Evolutionary conservation across 2,888 invertebrate genomes (phyloP).

Genomic region (Pardosa pseudoannulata): DNA sequence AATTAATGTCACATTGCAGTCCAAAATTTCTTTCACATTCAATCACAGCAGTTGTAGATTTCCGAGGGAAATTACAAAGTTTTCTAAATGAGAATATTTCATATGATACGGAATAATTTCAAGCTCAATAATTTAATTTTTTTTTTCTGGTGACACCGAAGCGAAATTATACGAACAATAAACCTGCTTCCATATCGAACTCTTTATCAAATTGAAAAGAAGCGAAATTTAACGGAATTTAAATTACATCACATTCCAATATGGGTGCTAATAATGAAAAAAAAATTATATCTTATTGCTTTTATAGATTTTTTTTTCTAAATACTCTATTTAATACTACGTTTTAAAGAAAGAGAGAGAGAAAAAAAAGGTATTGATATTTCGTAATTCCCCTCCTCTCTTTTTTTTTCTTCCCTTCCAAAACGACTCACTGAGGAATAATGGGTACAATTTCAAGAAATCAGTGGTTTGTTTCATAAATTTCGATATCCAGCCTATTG

Average conservation of each 20-base stretch:
- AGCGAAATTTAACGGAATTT: slow-evolving; percentile 59
- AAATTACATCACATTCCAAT: slow-evolving; percentile 60
- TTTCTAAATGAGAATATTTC: too few relatives aligned
- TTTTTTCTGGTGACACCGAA: neutral
- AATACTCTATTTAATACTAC: slow-evolving; percentile 40
- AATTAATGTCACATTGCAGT: too few relatives aligned
- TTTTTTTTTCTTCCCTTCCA: neutral
- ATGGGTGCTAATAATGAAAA: slow-evolving; percentile 37
- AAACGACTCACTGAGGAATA: slow-evolving; percentile 3
- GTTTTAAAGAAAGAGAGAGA: neutral
- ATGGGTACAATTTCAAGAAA: slow-evolving; percentile 41
- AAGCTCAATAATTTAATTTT: slow-evolving; percentile 51
- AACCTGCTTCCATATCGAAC: slow-evolving; percentile 32
- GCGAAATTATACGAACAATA: slow-evolving; percentile 29
- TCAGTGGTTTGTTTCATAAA: slow-evolving; percentile 66
- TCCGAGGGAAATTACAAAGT: too few relatives aligned
- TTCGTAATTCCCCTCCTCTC: slow-evolving; percentile 30
- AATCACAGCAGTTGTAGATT: too few relatives aligned
- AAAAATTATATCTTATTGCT: slow-evolving; percentile 15
- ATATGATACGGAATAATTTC: neutral
- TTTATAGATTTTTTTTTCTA: slow-evolving; percentile 43
- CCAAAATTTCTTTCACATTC: too few relatives aligned
- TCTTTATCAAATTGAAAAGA: slow-evolving; percentile 55
- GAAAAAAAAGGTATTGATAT: slow-evolving; percentile 43
- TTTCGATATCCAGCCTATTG: slow-evolving; percentile 64